phyloP scores from a whole-genome alignment of 2,888 invertebrate species.

The Hirtodrosophila duncani region DNA sequence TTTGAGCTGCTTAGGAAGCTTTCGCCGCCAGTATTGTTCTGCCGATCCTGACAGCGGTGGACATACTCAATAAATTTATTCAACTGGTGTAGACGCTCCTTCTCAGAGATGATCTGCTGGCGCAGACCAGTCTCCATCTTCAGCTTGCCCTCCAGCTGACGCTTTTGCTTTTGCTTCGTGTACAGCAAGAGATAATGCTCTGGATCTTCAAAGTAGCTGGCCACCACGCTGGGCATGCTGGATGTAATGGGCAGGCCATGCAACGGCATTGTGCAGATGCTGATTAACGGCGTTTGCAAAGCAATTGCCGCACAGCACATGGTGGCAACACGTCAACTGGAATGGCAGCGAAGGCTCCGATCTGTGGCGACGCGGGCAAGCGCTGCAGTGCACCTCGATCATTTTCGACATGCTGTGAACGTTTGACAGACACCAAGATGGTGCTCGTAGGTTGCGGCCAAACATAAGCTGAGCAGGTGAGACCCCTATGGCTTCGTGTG shows the following conservation, averaged over 20 bases:
- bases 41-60: no score
- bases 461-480: no score
- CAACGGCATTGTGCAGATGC: not conserved
- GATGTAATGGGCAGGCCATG: constrained; percentile 11
- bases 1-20: no score
- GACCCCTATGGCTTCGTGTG: no score
- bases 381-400: constrained; percentile 52
- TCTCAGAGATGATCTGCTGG: constrained; percentile 22
- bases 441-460: no score
- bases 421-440: no score
- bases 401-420: constrained; percentile 25
- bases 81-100: constrained; percentile 27
- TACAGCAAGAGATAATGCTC: not conserved
- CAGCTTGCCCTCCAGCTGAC: constrained; percentile 28
- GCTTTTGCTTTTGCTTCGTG: constrained; percentile 10
- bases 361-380: constrained; percentile 15
- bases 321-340: constrained; percentile 37
- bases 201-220: constrained; percentile 46
- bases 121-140: constrained; percentile 39
- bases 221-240: constrained; percentile 31
- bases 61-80: constrained; percentile 17
- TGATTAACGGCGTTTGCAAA: not conserved
- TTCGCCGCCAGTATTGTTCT: no score
- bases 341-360: not conserved
- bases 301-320: constrained; percentile 39